Conservation (phyloP, 2,113 vertebrate species). For the Cygnus buccinator region DNA sequence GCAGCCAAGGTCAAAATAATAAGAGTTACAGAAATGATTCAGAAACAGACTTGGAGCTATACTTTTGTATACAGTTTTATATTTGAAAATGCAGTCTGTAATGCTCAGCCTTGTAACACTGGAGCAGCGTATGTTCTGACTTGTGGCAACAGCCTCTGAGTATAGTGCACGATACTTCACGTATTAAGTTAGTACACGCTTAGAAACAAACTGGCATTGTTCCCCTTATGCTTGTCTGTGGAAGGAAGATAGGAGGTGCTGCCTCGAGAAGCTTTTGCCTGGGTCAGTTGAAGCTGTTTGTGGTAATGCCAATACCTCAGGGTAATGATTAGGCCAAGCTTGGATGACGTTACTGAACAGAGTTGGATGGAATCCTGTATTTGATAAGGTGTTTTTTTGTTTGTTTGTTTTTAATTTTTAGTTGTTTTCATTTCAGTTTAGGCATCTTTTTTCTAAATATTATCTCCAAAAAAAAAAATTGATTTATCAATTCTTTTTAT, state of each 20-base stretch:
- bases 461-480: neutral
- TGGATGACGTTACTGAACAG: neutral
- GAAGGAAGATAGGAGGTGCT: neutral
- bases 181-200: neutral
- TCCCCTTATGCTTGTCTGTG: neutral
- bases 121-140: neutral
- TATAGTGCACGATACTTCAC: neutral
- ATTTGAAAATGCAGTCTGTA: neutral
- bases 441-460: neutral
- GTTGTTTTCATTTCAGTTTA: neutral
- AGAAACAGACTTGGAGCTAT: neutral
- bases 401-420: neutral
- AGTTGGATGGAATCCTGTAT: neutral
- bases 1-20: neutral
- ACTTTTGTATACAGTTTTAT: neutral
- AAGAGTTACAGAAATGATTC: neutral
- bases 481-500: too few relatives aligned
- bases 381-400: neutral
- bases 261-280: neutral
- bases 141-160: accelerated
- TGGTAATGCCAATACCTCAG: neutral
- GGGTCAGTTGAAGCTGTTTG: neutral
- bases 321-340: neutral
- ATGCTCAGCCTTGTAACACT: accelerated
- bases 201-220: neutral